Percentiles rank a stretch among this genome's conserved stretches.
Evolutionary conservation across 2,113 vertebrate genomes (phyloP).

Genomic region (Psettodes erumei): DNA sequence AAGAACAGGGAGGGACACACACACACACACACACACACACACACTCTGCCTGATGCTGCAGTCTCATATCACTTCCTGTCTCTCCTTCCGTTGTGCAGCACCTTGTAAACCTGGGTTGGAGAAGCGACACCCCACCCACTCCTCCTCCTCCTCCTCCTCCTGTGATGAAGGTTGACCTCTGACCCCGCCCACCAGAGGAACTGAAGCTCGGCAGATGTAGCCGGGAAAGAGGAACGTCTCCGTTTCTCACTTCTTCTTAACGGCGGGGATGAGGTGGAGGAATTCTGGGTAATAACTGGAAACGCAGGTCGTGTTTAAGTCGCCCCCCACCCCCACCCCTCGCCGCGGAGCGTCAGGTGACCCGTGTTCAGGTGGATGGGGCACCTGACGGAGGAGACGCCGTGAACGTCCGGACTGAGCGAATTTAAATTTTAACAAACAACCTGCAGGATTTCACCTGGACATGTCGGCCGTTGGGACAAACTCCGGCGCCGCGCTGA

Average conservation of each 20-base stretch:
- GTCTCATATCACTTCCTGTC: background rate
- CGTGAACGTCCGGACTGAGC: no score
- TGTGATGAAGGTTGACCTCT: background rate
- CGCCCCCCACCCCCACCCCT: background rate
- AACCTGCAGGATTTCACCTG: no score
- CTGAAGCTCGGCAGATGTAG: conserved; percentile 34
- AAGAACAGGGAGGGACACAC: conserved; percentile 38
- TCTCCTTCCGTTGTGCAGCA: conserved; percentile 27
- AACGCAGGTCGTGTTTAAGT: background rate
- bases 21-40: background rate
- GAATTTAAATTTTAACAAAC: no score
- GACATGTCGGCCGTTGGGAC: conserved; percentile 34
- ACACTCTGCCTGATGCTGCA: background rate
- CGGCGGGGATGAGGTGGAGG: background rate
- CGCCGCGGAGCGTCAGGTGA: fast-evolving
- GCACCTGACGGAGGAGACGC: no score
- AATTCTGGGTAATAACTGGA: conserved; percentile 4
- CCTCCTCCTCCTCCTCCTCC: no score
- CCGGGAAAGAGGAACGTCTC: conserved; percentile 27
- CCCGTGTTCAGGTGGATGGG: no score
- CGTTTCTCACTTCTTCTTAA: conserved; percentile 3
- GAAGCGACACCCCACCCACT: background rate
- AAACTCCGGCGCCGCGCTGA: conserved; percentile 1
- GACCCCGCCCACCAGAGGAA: conserved; percentile 13
- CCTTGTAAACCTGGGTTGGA: conserved; percentile 2